Conservation (phyloP, 53 echinoderm and acorn worm genomes). For the Luidia sarsii region DNA sequence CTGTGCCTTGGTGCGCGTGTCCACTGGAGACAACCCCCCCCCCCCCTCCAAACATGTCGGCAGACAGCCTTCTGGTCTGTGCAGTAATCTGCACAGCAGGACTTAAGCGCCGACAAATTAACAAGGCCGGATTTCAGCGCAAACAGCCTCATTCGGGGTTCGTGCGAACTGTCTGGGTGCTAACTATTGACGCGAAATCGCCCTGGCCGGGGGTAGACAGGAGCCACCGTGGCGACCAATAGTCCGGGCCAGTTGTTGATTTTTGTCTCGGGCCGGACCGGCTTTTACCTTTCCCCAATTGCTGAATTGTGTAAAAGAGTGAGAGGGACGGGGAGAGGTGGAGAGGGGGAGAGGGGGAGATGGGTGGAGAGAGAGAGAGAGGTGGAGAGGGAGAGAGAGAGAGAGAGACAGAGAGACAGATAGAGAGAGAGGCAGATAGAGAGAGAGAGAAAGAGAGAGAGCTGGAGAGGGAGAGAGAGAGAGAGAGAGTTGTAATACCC, state of each 20-base stretch:
- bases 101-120: constrained; percentile 35
- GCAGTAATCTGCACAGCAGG: neutral
- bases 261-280: constrained; percentile 13
- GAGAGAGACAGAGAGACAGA: too few relatives aligned
- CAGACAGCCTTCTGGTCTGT: too few relatives aligned
- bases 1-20: too few relatives aligned
- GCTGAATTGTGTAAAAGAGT: too few relatives aligned
- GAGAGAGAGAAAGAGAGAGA: too few relatives aligned
- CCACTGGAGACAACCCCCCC: too few relatives aligned
- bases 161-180: constrained; percentile 31
- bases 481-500: constrained; percentile 4
- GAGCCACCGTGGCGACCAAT: constrained; percentile 28
- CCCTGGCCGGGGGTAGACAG: neutral
- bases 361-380: too few relatives aligned
- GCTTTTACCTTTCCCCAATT: neutral
- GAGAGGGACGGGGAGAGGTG: too few relatives aligned
- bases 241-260: constrained; percentile 43
- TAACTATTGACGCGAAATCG: neutral
- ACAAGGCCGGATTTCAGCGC: constrained; percentile 37
- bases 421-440: neutral
- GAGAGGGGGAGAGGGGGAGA: too few relatives aligned
- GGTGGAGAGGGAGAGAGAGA: too few relatives aligned
- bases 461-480: too few relatives aligned
- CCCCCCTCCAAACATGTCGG: too few relatives aligned
- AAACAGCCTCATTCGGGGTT: constrained; percentile 40